Evolutionary conservation across 1,140 invertebrate species (phyloP).

Genomic region (Tetraneura akinire): DNA sequence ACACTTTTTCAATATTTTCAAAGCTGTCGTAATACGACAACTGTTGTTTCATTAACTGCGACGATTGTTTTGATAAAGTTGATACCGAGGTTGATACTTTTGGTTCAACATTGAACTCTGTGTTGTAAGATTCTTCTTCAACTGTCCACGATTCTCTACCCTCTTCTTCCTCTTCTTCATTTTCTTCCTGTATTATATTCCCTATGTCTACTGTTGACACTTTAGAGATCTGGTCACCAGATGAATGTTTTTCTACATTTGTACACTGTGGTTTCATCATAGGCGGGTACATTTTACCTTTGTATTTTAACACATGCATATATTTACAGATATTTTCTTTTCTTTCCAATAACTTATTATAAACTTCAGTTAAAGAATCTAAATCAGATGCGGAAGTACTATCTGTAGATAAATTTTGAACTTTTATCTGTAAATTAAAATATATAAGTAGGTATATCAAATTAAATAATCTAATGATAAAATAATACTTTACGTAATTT

Average conservation of each 20-base stretch:
- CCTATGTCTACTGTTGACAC: not conserved
- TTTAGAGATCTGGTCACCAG: not conserved
- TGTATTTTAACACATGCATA: constrained; percentile 9
- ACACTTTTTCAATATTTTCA: not conserved
- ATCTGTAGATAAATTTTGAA: not conserved
- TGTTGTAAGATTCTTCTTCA: not conserved
- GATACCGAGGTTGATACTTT: no score
- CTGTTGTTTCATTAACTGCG: constrained; percentile 19
- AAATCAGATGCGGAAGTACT: not conserved
- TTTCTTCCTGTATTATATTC: no score
- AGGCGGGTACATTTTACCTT: constrained; percentile 34
- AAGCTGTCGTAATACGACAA: not conserved
- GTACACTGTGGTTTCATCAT: not conserved
- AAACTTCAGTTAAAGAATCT: not conserved
- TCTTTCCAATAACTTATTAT: not conserved
- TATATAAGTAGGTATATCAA: not conserved
- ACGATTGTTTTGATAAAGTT: not conserved
- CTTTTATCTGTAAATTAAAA: not conserved
- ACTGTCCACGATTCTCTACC: not conserved
- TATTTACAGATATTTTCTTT: constrained; percentile 3
- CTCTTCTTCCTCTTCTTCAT: not conserved
- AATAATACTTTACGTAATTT: no score
- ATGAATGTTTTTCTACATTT: not conserved
- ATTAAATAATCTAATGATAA: not conserved
- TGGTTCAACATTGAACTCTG: constrained; percentile 14